A percentile compares a stretch with the other conserved stretches of the same genome.
Conservation (phyloP, 1,140 invertebrate species). For the Bombus waltoni region DNA sequence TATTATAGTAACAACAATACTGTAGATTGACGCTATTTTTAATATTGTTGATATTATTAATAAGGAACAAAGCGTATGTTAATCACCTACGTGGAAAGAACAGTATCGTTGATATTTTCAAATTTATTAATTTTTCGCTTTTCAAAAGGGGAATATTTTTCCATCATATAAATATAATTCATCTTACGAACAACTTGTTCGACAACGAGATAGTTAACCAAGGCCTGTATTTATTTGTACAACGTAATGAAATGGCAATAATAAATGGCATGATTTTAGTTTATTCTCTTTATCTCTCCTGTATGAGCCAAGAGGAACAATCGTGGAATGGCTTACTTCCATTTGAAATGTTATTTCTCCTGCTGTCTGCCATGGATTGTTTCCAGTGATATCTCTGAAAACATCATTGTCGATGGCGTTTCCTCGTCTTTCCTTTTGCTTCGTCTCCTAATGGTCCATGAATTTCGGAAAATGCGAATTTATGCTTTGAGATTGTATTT, state of each 20-base stretch:
- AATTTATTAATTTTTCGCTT: too few relatives aligned
- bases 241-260: neutral
- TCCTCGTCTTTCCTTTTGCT: neutral
- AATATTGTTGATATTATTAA: too few relatives aligned
- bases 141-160: too few relatives aligned
- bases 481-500: too few relatives aligned
- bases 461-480: neutral
- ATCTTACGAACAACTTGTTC: too few relatives aligned
- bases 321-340: neutral
- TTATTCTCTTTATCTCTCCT: neutral
- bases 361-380: neutral
- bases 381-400: neutral
- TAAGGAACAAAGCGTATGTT: too few relatives aligned
- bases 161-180: too few relatives aligned
- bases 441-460: neutral
- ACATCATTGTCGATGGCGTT: neutral
- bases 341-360: neutral
- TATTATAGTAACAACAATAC: too few relatives aligned
- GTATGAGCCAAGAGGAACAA: neutral
- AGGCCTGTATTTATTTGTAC: neutral
- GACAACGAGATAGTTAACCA: too few relatives aligned
- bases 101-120: too few relatives aligned
- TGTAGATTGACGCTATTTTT: too few relatives aligned
- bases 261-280: neutral
- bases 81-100: too few relatives aligned